phyloP scores from a whole-genome alignment of 1,140 invertebrate species.

The Portunus trituberculatus region DNA sequence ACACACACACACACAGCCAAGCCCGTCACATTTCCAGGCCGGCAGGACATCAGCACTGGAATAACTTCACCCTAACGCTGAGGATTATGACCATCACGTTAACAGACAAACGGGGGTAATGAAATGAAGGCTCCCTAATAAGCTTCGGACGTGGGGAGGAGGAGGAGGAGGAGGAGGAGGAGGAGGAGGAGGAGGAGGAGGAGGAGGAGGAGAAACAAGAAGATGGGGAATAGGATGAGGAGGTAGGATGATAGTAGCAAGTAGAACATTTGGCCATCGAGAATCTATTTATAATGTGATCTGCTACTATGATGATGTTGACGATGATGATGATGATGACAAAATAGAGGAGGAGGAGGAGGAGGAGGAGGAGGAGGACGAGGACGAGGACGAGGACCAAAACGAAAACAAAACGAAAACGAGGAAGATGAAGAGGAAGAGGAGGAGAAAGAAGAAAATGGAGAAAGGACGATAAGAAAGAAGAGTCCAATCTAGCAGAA shows the following conservation, averaged over 20 bases:
- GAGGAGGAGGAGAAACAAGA: not conserved
- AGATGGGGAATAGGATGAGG: constrained; percentile 11
- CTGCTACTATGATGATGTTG: too few relatives aligned
- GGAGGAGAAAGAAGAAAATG: not conserved
- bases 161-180: constrained; percentile 14
- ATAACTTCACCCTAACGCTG: not conserved
- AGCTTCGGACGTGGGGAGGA: not conserved
- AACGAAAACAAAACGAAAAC: not conserved
- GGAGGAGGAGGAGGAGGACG: too few relatives aligned
- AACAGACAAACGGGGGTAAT: constrained; percentile 13
- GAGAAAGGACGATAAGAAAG: not conserved
- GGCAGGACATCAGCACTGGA: not conserved
- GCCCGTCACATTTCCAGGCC: not conserved
- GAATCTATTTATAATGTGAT: too few relatives aligned
- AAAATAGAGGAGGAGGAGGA: too few relatives aligned
- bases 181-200: constrained; percentile 6
- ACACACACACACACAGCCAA: not conserved
- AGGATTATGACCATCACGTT: not conserved
- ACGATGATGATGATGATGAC: too few relatives aligned
- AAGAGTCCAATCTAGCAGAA: not conserved
- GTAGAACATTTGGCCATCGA: not conserved
- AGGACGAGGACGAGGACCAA: not conserved
- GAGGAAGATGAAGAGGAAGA: not conserved
- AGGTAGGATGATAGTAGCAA: not conserved
- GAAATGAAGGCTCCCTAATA: not conserved